Evolutionary conservation across 92 coral and sea anemone genomes (phyloP).

Genomic region (Bergia puertoricense): DNA sequence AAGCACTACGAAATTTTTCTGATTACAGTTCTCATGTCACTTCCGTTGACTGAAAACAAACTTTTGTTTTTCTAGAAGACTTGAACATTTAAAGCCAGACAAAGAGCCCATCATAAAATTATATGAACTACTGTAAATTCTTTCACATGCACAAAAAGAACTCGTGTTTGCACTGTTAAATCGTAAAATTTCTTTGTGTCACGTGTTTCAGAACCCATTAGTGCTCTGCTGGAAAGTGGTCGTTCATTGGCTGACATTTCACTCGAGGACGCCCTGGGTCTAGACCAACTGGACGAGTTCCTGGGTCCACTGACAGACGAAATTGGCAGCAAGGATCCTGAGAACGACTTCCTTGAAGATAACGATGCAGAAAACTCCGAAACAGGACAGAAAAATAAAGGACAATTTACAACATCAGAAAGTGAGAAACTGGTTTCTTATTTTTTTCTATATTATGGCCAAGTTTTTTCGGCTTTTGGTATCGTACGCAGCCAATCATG

Average conservation of each 20-base stretch:
- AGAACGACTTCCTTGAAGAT: constrained; percentile 21
- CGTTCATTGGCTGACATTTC: constrained; percentile 89
- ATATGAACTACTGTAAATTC: too few relatives aligned
- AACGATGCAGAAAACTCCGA: background rate
- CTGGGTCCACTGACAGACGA: constrained; percentile 73
- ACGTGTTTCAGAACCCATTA: constrained; percentile 75
- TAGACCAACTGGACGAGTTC: constrained; percentile 90
- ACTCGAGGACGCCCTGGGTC: constrained; percentile 70
- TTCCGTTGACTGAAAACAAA: too few relatives aligned
- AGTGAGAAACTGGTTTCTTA: background rate
- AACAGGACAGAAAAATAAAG: constrained; percentile 1
- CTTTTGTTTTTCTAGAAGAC: too few relatives aligned
- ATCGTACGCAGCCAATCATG: too few relatives aligned
- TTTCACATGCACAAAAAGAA: too few relatives aligned
- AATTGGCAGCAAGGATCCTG: constrained; percentile 11
- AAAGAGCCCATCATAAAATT: too few relatives aligned
- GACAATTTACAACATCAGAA: background rate
- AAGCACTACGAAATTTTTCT: too few relatives aligned
- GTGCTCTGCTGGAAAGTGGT: constrained; percentile 51
- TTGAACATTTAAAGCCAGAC: too few relatives aligned
- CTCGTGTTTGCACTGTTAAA: background rate
- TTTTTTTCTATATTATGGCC: background rate
- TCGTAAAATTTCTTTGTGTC: background rate
- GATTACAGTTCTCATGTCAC: too few relatives aligned
- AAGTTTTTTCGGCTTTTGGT: background rate